phyloP scores from a whole-genome alignment of 2,113 vertebrate genomes.

The Perca flavescens region DNA sequence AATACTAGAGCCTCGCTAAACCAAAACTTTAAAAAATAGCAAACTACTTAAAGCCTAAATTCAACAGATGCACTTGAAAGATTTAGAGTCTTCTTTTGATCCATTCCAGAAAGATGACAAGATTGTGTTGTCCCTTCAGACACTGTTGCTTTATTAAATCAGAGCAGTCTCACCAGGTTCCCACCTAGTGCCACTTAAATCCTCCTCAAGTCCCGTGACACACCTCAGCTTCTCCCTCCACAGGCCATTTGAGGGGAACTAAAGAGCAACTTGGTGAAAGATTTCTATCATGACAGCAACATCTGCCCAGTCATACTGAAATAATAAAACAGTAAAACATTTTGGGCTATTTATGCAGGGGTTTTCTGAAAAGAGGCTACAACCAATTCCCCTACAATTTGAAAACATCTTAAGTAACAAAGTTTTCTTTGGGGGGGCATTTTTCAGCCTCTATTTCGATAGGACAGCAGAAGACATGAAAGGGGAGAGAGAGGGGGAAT shows the following conservation, averaged over 20 bases:
- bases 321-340: background rate
- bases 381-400: background rate
- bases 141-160: conserved; percentile 69
- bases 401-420: too few relatives aligned
- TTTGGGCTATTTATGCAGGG: background rate
- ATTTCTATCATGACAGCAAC: background rate
- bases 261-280: conserved; percentile 8
- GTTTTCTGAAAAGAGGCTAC: background rate
- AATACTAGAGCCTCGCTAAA: background rate
- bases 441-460: too few relatives aligned
- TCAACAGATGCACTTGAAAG: conserved; percentile 39
- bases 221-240: conserved; percentile 38
- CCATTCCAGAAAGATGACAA: conserved; percentile 33
- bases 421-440: too few relatives aligned
- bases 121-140: conserved; percentile 66
- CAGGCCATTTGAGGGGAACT: background rate
- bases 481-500: too few relatives aligned
- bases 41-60: conserved; percentile 19
- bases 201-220: conserved; percentile 41
- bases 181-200: conserved; percentile 57
- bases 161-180: conserved; percentile 48
- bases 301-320: background rate
- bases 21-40: background rate
- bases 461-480: too few relatives aligned
- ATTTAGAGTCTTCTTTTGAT: conserved; percentile 25